phyloP scores from a whole-genome alignment of 2,797 vertebrate species.

The Malacoctenus gilli region DNA sequence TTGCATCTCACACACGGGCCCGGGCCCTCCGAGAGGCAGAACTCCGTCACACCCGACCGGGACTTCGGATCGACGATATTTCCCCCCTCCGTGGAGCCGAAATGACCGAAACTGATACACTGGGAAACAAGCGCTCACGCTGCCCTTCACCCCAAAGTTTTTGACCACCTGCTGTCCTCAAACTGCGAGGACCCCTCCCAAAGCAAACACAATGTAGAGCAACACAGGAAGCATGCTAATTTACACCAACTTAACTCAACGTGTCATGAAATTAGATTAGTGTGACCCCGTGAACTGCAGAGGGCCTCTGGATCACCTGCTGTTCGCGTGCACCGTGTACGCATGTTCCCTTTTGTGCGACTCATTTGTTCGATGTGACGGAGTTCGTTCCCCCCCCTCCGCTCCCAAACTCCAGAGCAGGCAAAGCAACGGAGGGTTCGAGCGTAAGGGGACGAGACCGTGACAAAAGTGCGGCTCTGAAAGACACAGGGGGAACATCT shows the following conservation, averaged over 20 bases:
- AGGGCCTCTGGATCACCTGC: slow-evolving; percentile 49
- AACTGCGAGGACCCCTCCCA: slow-evolving; percentile 49
- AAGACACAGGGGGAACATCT: slow-evolving; percentile 30
- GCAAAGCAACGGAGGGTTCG: not conserved
- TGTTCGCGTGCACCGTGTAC: slow-evolving; percentile 16
- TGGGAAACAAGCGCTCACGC: slow-evolving; percentile 62
- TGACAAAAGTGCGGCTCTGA: slow-evolving; percentile 33
- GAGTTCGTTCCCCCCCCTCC: slow-evolving; percentile 13
- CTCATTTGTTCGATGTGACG: slow-evolving; percentile 2
- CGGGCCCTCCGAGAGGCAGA: slow-evolving; percentile 8
- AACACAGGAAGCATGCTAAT: slow-evolving; percentile 68
- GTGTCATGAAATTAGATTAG: slow-evolving; percentile 76
- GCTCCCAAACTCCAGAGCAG: slow-evolving; percentile 1
- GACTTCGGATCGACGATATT: slow-evolving; percentile 56
- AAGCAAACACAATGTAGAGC: slow-evolving; percentile 61
- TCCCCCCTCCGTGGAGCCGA: slow-evolving; percentile 39
- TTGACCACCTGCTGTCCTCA: slow-evolving; percentile 72
- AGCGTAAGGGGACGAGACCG: slow-evolving; percentile 18
- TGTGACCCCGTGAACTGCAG: slow-evolving; percentile 62
- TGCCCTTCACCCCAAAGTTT: slow-evolving; percentile 55
- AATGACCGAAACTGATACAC: slow-evolving; percentile 73
- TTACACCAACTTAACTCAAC: slow-evolving; percentile 66
- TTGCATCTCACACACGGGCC: slow-evolving; percentile 9
- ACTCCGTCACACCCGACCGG: slow-evolving; percentile 19
- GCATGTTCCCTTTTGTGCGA: not conserved